Evolutionary conservation across 2,113 vertebrate species (phyloP).

Genomic region (Eulemur macaco): DNA sequence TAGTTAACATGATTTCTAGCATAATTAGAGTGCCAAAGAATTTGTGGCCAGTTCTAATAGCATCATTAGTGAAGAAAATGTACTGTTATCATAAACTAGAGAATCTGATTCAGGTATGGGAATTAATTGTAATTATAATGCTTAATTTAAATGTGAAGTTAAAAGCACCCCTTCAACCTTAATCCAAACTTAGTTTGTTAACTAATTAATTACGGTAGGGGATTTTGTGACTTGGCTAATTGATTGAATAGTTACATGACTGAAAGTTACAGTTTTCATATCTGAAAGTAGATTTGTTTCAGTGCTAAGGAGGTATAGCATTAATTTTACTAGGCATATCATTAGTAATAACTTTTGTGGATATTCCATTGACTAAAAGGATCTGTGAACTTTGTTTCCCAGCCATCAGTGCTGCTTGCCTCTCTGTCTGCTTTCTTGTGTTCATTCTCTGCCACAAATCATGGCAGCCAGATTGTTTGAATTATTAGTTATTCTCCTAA

Average conservation of each 20-base stretch:
- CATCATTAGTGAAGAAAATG: conserved; percentile 4
- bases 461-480: neutral
- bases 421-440: neutral
- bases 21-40: neutral
- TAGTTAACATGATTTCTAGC: conserved; percentile 5
- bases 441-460: neutral
- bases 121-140: conserved; percentile 13
- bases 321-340: neutral
- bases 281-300: neutral
- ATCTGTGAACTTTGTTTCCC: neutral
- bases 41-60: conserved; percentile 19
- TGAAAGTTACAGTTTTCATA: neutral
- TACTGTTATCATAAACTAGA: neutral
- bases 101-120: neutral
- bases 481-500: conserved; percentile 2
- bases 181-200: neutral
- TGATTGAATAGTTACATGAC: neutral
- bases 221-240: conserved; percentile 18
- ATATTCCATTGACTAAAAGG: neutral
- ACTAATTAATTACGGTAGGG: neutral
- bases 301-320: neutral
- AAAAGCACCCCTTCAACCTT: neutral
- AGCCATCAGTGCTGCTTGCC: neutral
- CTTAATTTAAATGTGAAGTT: conserved; percentile 22
- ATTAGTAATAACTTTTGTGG: neutral